Conservation (phyloP, 2,113 vertebrate species). For the Anhinga rufa region DNA sequence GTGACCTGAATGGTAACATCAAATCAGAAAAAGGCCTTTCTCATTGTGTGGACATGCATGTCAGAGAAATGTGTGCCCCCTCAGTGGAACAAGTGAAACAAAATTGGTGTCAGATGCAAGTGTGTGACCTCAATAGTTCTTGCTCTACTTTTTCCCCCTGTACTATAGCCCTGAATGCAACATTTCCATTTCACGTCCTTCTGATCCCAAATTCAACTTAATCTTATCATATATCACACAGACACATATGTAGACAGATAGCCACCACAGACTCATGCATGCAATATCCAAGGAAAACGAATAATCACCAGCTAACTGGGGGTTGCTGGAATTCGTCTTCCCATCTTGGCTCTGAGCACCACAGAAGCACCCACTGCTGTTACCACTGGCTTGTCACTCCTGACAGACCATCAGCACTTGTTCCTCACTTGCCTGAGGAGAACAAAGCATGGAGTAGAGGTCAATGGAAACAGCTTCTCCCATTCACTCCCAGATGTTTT, state of each 20-base stretch:
- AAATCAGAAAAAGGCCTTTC: neutral
- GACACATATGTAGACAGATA: neutral
- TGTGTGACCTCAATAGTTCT: neutral
- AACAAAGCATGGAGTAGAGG: neutral
- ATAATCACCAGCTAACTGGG: accelerated
- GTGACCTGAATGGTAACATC: neutral
- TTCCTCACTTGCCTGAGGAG: neutral
- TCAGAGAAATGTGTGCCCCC: neutral
- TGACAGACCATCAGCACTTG: neutral
- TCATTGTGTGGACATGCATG: neutral
- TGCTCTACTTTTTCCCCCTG: neutral
- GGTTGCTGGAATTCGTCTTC: neutral
- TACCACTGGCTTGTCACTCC: neutral
- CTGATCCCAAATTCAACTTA: neutral
- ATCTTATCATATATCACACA: neutral
- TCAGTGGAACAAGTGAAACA: neutral
- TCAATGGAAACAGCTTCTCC: neutral
- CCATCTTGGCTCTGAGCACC: neutral
- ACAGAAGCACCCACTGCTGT: accelerated
- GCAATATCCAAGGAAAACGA: neutral
- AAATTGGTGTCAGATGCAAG: neutral
- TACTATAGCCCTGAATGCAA: neutral
- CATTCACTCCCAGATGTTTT: neutral
- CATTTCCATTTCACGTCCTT: neutral
- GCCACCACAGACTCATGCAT: neutral